Conservation (phyloP, 2,797 vertebrate genomes). For the Denticeps clupeoides region DNA sequence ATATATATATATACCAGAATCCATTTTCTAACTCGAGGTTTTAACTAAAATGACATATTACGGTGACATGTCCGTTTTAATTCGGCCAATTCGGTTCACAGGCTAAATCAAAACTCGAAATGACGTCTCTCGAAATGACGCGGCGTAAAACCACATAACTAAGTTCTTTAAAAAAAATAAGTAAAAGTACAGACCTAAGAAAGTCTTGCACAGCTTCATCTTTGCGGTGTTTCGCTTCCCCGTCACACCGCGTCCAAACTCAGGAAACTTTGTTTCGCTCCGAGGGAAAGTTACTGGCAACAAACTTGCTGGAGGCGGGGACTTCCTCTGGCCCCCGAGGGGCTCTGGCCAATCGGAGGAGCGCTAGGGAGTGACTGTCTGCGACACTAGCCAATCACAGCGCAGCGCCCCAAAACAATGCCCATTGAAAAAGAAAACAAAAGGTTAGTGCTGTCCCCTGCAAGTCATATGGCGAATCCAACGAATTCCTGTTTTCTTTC, state of each 20-base stretch:
- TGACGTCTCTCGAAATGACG: too few relatives aligned
- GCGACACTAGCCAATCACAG: constrained; percentile 35
- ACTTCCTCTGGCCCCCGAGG: constrained; percentile 9
- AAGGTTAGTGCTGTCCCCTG: constrained; percentile 27
- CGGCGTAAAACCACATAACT: too few relatives aligned
- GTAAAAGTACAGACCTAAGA: constrained; percentile 65
- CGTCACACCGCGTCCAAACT: constrained; percentile 35
- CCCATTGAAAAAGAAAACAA: constrained; percentile 50
- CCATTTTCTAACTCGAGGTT: too few relatives aligned
- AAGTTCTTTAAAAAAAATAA: background rate
- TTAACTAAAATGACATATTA: too few relatives aligned
- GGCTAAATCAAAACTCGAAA: too few relatives aligned
- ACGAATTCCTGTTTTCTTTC: constrained; percentile 22
- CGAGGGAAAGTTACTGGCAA: constrained; percentile 57
- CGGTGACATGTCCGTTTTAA: too few relatives aligned
- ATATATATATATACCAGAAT: too few relatives aligned
- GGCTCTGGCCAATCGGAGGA: constrained; percentile 54
- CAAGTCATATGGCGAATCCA: constrained; percentile 22
- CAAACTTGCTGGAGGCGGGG: constrained; percentile 53
- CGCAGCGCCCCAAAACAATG: constrained; percentile 39
- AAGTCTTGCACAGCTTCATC: constrained; percentile 73
- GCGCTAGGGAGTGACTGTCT: constrained; percentile 32
- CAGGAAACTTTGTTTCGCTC: constrained; percentile 48
- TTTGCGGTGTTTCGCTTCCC: constrained; percentile 40
- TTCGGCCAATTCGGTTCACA: too few relatives aligned